Evolutionary conservation across 2,888 invertebrate species (phyloP).

Genomic region (Apotomis betuletana): DNA sequence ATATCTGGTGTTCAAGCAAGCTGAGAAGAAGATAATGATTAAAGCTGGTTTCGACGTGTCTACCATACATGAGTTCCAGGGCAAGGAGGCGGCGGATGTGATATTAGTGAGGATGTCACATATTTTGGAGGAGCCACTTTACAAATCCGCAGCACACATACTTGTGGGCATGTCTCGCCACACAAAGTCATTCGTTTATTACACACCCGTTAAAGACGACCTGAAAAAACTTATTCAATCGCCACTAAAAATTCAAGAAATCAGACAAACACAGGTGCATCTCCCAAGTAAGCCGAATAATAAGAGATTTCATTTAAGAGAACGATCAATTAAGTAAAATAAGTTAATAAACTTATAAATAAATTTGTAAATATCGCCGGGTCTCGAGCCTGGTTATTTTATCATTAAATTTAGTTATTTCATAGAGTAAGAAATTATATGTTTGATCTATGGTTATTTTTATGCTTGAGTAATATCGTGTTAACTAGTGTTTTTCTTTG

Average conservation of each 20-base stretch:
- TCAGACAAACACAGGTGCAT: conserved; percentile 4
- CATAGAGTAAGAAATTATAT: too few species aligned
- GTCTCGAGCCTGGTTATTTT: too few species aligned
- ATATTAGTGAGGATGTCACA: conserved; percentile 34
- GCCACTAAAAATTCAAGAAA: conserved; percentile 9
- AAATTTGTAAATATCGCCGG: too few species aligned
- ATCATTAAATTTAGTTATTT: too few species aligned
- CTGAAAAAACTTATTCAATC: conserved; percentile 21
- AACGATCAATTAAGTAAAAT: too few species aligned
- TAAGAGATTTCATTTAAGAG: too few species aligned
- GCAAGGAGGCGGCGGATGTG: conserved; percentile 28
- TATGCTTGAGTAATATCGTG: too few species aligned
- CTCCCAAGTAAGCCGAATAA: not conserved
- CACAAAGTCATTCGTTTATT: conserved; percentile 23
- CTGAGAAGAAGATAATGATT: conserved; percentile 33
- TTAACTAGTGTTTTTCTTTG: too few species aligned
- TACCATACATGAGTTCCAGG: conserved; percentile 38
- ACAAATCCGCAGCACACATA: conserved; percentile 30
- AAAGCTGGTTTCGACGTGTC: conserved; percentile 33
- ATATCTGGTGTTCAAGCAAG: conserved; percentile 38
- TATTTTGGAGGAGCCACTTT: conserved; percentile 18
- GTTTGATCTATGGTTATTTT: too few species aligned
- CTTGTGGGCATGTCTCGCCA: conserved; percentile 36
- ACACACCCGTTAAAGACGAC: conserved; percentile 29
- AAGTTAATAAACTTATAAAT: too few species aligned